Evolutionary conservation across 2,888 invertebrate species (phyloP).

Genomic region (Napeogenes sylphis): DNA sequence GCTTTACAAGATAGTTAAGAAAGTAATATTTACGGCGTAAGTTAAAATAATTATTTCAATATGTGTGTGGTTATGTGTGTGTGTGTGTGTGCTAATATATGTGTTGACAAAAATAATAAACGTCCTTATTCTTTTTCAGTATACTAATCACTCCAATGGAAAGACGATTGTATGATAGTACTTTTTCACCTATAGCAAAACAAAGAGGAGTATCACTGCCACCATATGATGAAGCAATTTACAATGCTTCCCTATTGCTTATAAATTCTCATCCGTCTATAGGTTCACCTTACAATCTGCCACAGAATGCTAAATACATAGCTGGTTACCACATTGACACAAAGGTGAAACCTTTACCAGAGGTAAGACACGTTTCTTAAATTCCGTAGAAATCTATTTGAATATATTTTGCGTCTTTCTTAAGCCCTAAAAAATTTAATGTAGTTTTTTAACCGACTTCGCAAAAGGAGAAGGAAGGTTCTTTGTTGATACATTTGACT

Average conservation of each 20-base stretch:
- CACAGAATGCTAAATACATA: conserved; percentile 49
- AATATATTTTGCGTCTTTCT: no score
- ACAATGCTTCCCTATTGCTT: conserved; percentile 50
- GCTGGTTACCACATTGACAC: conserved; percentile 53
- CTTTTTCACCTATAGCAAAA: conserved; percentile 42
- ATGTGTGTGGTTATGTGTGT: no score
- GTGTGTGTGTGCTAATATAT: neutral
- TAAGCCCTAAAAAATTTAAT: no score
- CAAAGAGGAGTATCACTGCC: conserved; percentile 47
- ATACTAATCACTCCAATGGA: conserved; percentile 41
- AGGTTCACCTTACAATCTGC: conserved; percentile 40
- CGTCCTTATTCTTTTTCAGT: conserved; percentile 37
- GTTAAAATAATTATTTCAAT: conserved; percentile 19
- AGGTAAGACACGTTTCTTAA: conserved; percentile 38
- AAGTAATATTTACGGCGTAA: conserved; percentile 41
- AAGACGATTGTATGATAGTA: conserved; percentile 39
- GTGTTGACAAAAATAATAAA: neutral
- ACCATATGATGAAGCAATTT: conserved; percentile 45
- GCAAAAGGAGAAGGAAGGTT: no score
- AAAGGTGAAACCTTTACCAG: conserved; percentile 44
- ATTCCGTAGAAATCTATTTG: no score
- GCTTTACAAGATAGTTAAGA: conserved; percentile 42
- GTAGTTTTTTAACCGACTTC: no score
- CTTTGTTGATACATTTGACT: no score
- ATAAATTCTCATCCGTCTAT: conserved; percentile 51